Evolutionary conservation across 2,888 invertebrate species (phyloP).

Genomic region (Ennomos quercinarius): DNA sequence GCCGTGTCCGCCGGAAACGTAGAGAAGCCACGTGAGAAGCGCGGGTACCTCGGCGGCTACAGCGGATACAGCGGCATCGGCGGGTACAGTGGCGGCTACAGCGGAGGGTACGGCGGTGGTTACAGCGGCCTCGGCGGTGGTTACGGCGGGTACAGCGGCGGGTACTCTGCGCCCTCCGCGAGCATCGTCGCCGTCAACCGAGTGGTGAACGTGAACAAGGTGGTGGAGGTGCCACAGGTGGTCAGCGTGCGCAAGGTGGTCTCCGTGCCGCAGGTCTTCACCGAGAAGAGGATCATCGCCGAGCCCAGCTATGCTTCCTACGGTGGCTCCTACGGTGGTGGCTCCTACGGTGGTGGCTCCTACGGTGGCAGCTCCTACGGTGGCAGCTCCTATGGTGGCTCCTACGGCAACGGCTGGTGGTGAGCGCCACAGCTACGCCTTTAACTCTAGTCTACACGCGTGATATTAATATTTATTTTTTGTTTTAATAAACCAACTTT

Average conservation of each 20-base stretch:
- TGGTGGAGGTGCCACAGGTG: constrained; percentile 56
- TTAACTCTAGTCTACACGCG: neutral
- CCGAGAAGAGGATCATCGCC: constrained; percentile 56
- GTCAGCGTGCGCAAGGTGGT: constrained; percentile 58
- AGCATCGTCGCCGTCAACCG: constrained; percentile 53
- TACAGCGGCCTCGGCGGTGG: constrained; percentile 33
- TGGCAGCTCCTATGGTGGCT: constrained; percentile 14
- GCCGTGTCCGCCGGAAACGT: constrained; percentile 40
- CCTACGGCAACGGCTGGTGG: constrained; percentile 42
- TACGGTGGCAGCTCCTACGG: constrained; percentile 29
- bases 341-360: constrained; percentile 30
- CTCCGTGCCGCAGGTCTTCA: constrained; percentile 62
- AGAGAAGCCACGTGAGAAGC: constrained; percentile 40
- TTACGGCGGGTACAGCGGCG: constrained; percentile 18
- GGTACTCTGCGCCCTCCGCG: constrained; percentile 45
- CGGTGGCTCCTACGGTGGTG: constrained; percentile 28
- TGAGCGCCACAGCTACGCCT: constrained; percentile 29
- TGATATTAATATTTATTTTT: constrained; percentile 17
- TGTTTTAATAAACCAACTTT: constrained; percentile 5
- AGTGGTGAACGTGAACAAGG: constrained; percentile 56
- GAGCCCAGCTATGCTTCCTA: constrained; percentile 40
- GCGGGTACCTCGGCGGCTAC: constrained; percentile 40
- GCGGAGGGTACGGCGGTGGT: constrained; percentile 28
- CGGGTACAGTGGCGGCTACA: constrained; percentile 29
- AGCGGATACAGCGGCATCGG: constrained; percentile 28